phyloP scores from a whole-genome alignment of 35 echinoderm and acorn worm species.

The Diadema setosum region DNA sequence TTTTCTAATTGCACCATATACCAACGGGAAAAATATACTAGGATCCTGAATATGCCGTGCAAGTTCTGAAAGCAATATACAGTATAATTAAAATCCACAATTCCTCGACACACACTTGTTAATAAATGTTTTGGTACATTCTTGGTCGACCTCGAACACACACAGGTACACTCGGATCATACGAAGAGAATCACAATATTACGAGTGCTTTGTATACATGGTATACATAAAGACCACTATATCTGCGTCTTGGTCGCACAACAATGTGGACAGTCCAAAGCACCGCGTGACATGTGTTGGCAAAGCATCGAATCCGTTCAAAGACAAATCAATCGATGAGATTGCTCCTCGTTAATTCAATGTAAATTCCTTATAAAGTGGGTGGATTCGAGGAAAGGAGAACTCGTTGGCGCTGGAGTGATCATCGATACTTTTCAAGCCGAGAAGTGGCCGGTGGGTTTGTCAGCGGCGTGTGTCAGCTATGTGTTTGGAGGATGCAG shows the following conservation, averaged over 20 bases:
- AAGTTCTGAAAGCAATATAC: not conserved
- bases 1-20: not conserved
- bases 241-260: not conserved
- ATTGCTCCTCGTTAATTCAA: not conserved
- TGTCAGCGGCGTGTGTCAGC: not conserved
- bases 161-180: not conserved
- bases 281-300: constrained; percentile 22
- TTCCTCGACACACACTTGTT: not conserved
- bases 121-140: not conserved
- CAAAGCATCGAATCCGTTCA: not conserved
- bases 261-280: no score
- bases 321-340: not conserved
- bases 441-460: not conserved
- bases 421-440: not conserved
- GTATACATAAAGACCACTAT: not conserved
- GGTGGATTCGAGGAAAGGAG: not conserved
- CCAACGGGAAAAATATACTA: not conserved
- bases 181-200: not conserved
- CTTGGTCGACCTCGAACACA: not conserved
- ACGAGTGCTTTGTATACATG: not conserved
- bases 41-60: not conserved
- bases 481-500: not conserved
- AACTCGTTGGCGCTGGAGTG: not conserved
- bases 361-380: not conserved
- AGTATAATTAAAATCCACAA: not conserved